These are phyloP conservation scores for Orycteropus afer DNA, from an alignment of 2,113 vertebrate genomes.

Conservation along the genomic window DNA sequence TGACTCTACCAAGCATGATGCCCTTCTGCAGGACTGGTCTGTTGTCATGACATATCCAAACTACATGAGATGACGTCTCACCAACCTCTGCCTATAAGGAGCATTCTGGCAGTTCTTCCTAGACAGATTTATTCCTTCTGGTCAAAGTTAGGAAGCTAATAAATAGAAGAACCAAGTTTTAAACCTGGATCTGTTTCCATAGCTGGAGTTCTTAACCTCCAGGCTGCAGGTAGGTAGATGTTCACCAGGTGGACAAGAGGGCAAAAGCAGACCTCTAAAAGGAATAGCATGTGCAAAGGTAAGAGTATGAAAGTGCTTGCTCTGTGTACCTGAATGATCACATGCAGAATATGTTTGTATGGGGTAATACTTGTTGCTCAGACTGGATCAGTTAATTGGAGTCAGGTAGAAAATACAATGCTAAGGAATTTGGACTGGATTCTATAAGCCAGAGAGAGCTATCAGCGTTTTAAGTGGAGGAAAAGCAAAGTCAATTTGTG, in stretches of 20 bases:
- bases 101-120: background rate
- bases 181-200: background rate
- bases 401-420: background rate
- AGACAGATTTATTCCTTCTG: background rate
- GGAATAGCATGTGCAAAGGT: background rate
- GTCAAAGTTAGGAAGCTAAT: slow-evolving; percentile 14
- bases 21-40: background rate
- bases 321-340: background rate
- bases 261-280: background rate
- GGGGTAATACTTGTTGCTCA: background rate
- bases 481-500: background rate
- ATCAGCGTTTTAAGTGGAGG: slow-evolving; percentile 23
- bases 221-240: background rate
- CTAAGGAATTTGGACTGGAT: slow-evolving; percentile 13
- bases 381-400: background rate
- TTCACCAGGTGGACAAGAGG: background rate
- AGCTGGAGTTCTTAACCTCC: background rate
- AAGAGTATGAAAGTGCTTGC: background rate
- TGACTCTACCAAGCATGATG: background rate
- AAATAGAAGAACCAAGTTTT: background rate
- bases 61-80: background rate
- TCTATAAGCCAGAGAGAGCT: background rate
- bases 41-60: background rate
- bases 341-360: background rate
- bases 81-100: background rate